A percentile compares a stretch with the other conserved stretches of the same genome.
Evolutionary conservation across 2,888 invertebrate genomes (phyloP).

Genomic region (Mamestra brassicae): DNA sequence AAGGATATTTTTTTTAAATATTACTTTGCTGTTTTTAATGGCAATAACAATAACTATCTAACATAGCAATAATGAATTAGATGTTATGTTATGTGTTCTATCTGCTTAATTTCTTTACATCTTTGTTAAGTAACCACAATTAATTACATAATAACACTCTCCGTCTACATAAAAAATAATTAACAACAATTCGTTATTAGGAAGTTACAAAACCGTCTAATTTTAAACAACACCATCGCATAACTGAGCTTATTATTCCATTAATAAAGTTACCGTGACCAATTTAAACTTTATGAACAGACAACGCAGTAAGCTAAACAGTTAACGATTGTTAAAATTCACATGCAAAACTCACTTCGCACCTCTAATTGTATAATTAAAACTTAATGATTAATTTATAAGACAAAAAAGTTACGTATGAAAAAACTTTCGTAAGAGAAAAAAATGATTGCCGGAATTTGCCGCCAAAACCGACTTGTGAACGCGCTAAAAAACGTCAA

Average conservation of each 20-base stretch:
- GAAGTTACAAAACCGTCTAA: slow-evolving; percentile 59
- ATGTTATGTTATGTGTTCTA: background rate
- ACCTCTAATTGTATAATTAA: slow-evolving; percentile 70
- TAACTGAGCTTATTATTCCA: slow-evolving; percentile 61
- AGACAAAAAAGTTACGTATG: slow-evolving; percentile 55
- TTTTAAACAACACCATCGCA: slow-evolving; percentile 50
- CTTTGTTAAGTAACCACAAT: slow-evolving; percentile 26
- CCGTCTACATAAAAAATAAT: slow-evolving; percentile 40
- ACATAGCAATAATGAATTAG: slow-evolving; percentile 5
- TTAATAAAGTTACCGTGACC: slow-evolving; percentile 63
- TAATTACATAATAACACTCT: slow-evolving; percentile 35
- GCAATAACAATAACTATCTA: slow-evolving; percentile 3
- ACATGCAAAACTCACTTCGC: slow-evolving; percentile 70
- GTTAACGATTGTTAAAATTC: slow-evolving; percentile 69
- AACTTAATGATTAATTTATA: slow-evolving; percentile 63
- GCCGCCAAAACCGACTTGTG: slow-evolving; percentile 72
- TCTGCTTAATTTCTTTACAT: slow-evolving; percentile 21
- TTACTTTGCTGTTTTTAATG: background rate
- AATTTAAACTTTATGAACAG: slow-evolving; percentile 61
- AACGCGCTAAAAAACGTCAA: slow-evolving; percentile 67
- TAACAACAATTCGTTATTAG: slow-evolving; percentile 39
- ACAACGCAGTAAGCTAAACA: slow-evolving; percentile 68
- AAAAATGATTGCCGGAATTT: slow-evolving; percentile 45
- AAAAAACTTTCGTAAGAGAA: slow-evolving; percentile 53
- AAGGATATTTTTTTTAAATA: background rate